phyloP scores from a whole-genome alignment of 2,888 invertebrate genomes.

The Melanchra persicariae region DNA sequence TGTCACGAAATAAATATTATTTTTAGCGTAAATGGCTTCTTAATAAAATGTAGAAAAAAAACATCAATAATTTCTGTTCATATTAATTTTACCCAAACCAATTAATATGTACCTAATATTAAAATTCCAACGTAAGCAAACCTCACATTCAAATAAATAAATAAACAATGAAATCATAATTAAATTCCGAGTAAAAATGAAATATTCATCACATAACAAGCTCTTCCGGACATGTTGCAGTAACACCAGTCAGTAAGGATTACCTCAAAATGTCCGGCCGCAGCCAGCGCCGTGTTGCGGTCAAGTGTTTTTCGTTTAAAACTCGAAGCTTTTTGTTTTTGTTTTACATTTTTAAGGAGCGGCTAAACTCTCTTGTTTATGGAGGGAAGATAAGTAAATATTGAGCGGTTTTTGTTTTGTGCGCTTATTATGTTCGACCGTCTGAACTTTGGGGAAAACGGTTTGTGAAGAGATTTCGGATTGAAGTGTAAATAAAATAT shows the following conservation, averaged over 20 bases:
- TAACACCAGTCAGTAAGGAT: constrained; percentile 56
- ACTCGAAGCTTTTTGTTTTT: constrained; percentile 44
- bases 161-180: constrained; percentile 32
- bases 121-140: neutral
- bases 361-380: constrained; percentile 47
- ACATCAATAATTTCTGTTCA: neutral
- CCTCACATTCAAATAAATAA: constrained; percentile 6
- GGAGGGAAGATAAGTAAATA: constrained; percentile 59
- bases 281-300: constrained; percentile 30
- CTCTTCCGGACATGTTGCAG: constrained; percentile 49
- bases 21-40: neutral
- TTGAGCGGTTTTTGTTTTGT: constrained; percentile 42
- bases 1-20: neutral
- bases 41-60: neutral
- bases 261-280: constrained; percentile 51
- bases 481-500: constrained; percentile 40
- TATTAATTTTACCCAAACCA: neutral
- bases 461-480: constrained; percentile 25
- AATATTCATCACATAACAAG: constrained; percentile 44
- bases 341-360: constrained; percentile 63
- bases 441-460: constrained; percentile 16
- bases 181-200: constrained; percentile 41
- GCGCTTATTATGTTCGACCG: constrained; percentile 38
- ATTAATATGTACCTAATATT: neutral
- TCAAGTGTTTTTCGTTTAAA: constrained; percentile 47